Conservation (phyloP, 2,113 vertebrate species). For the Girardinichthys multiradiatus region DNA sequence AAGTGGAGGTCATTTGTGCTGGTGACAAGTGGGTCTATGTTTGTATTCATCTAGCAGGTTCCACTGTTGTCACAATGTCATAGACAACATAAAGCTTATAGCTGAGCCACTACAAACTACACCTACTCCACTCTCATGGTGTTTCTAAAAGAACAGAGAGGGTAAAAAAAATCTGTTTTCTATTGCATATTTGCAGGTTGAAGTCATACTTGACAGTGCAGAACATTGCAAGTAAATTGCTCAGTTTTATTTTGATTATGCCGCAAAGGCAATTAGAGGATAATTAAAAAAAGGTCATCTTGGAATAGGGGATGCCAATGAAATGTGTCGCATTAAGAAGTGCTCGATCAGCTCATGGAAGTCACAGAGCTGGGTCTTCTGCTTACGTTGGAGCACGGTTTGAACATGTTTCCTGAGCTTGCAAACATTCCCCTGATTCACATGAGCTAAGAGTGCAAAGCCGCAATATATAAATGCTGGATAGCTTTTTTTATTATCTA, state of each 20-base stretch:
- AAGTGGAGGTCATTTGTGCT: too few relatives aligned
- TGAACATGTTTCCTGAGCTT: constrained; percentile 49
- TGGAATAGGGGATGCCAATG: constrained; percentile 27
- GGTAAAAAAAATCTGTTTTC: constrained; percentile 11
- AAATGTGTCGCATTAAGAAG: constrained; percentile 28
- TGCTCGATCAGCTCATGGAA: constrained; percentile 53
- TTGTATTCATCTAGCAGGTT: constrained; percentile 13
- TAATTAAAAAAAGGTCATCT: constrained; percentile 63
- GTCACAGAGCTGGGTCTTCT: constrained; percentile 47
- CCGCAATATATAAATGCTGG: constrained; percentile 19
- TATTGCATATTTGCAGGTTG: constrained; percentile 38
- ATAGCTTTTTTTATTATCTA: constrained; percentile 4
- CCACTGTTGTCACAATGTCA: constrained; percentile 11
- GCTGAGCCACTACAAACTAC: constrained; percentile 11
- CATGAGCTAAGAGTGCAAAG: constrained; percentile 4
- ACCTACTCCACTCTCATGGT: constrained; percentile 3
- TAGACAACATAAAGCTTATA: constrained; percentile 7
- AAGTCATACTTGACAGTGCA: constrained; percentile 56
- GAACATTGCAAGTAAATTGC: constrained; percentile 65
- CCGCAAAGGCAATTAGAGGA: constrained; percentile 54
- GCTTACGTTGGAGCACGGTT: constrained; percentile 37
- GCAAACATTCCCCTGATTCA: constrained; percentile 39
- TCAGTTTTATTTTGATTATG: constrained; percentile 55
- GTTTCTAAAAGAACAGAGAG: not conserved
- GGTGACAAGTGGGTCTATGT: constrained; percentile 11